phyloP scores from a whole-genome alignment of 2,888 invertebrate species.

The Dolichomitus sp. region DNA sequence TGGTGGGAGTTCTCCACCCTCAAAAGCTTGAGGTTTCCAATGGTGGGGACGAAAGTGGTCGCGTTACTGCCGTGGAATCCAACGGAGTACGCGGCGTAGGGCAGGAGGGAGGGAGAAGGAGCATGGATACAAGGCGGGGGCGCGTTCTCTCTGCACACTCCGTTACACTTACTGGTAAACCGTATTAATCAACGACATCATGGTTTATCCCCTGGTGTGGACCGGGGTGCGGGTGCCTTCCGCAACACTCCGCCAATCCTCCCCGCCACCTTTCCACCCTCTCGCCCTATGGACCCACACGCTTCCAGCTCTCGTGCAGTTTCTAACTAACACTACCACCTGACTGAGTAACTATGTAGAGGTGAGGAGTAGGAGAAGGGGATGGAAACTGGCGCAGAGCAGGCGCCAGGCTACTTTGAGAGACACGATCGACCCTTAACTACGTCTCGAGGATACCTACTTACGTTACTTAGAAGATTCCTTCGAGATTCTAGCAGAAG shows the following conservation, averaged over 20 bases:
- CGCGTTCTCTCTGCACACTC: slow-evolving; percentile 83
- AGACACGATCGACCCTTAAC: slow-evolving; percentile 81
- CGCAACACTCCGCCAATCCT: slow-evolving; percentile 59
- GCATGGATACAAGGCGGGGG: slow-evolving; percentile 60
- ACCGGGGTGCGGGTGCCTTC: slow-evolving; percentile 58
- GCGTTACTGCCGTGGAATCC: slow-evolving; percentile 44
- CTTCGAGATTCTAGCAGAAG: slow-evolving; percentile 55
- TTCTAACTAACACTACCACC: background rate
- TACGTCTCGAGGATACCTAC: slow-evolving; percentile 71
- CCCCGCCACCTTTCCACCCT: slow-evolving; percentile 65
- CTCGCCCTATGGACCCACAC: slow-evolving; percentile 58
- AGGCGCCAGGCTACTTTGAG: slow-evolving; percentile 83
- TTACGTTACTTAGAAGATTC: slow-evolving; percentile 59
- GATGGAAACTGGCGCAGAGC: slow-evolving; percentile 67
- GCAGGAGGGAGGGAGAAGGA: slow-evolving; percentile 65
- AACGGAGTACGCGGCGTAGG: slow-evolving; percentile 60
- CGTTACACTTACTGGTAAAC: slow-evolving; percentile 86
- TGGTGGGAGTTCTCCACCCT: slow-evolving; percentile 41
- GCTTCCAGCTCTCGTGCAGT: slow-evolving; percentile 23
- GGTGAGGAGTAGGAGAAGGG: slow-evolving; percentile 34
- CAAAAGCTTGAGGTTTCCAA: slow-evolving; percentile 3
- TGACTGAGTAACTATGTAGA: slow-evolving; percentile 17
- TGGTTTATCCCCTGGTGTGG: slow-evolving; percentile 82
- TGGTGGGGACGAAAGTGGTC: slow-evolving; percentile 48
- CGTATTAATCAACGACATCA: slow-evolving; percentile 86